phyloP scores from a whole-genome alignment of 2,888 invertebrate species.

The Drosophila stalkeri region DNA sequence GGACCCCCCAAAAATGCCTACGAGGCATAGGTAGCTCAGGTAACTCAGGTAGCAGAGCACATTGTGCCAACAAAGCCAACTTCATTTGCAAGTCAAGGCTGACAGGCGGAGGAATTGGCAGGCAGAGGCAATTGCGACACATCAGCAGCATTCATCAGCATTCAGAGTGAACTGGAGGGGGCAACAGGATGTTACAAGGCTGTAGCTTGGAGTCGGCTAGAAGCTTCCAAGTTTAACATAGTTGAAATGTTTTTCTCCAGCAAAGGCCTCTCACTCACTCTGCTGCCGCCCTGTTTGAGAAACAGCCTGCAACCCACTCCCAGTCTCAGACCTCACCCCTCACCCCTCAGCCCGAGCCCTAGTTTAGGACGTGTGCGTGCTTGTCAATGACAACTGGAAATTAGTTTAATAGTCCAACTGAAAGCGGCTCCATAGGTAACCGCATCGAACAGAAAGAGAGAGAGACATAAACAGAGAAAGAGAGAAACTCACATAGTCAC shows the following conservation, averaged over 20 bases:
- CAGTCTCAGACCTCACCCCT: not conserved
- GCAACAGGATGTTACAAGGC: constrained; percentile 57
- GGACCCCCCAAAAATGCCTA: constrained; percentile 70
- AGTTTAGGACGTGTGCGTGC: constrained; percentile 63
- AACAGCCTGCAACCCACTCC: not conserved
- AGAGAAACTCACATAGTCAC: constrained; percentile 48
- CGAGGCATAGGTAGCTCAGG: constrained; percentile 55
- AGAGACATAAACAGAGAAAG: not conserved
- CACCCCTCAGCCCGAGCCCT: not conserved
- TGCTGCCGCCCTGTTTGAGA: constrained; percentile 34
- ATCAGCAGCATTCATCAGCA: constrained; percentile 64
- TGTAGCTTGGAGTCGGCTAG: constrained; percentile 9
- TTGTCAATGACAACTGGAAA: constrained; percentile 78
- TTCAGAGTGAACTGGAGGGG: constrained; percentile 31
- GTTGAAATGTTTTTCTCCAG: constrained; percentile 49
- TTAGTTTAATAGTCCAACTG: constrained; percentile 78
- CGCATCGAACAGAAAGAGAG: constrained; percentile 6
- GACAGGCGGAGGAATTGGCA: not conserved
- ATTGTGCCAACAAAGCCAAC: constrained; percentile 68
- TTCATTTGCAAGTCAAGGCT: constrained; percentile 68
- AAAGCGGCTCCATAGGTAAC: constrained; percentile 58
- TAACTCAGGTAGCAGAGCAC: constrained; percentile 20
- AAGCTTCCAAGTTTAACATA: constrained; percentile 57
- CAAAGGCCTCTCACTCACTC: constrained; percentile 43
- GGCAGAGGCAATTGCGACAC: constrained; percentile 31